These are phyloP conservation scores for Resseliella maxima DNA, from an alignment of 2,888 invertebrate species.

Conservation along the genomic window DNA sequence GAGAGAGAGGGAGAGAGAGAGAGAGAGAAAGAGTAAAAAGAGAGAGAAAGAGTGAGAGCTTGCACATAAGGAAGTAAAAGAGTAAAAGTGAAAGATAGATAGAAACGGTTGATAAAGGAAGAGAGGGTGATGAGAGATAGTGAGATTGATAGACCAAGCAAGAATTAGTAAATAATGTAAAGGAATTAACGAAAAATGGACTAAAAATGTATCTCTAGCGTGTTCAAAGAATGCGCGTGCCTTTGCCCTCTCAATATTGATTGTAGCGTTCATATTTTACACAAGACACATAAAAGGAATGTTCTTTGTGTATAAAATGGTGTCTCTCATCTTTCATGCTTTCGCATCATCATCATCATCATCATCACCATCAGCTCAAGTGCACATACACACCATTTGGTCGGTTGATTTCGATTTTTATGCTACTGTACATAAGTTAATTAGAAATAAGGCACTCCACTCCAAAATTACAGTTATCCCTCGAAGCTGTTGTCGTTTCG, in stretches of 20 bases:
- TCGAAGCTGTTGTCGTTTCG: constrained; percentile 30
- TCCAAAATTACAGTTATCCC: constrained; percentile 20
- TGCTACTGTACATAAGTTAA: constrained; percentile 41
- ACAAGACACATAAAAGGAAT: constrained; percentile 19
- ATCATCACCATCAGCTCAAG: not conserved
- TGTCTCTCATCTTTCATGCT: not conserved
- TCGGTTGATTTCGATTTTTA: constrained; percentile 48
- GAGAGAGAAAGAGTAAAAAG: not conserved
- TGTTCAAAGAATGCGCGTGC: not conserved
- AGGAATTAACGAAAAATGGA: constrained; percentile 7
- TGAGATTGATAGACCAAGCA: not conserved
- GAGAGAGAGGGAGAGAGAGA: too few relatives aligned
- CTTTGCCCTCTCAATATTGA: not conserved
- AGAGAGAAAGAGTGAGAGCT: not conserved
- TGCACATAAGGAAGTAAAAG: too few relatives aligned
- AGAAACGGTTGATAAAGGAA: not conserved
- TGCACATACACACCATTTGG: not conserved
- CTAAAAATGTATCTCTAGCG: constrained; percentile 10
- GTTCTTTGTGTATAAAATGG: constrained; percentile 16
- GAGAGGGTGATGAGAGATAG: not conserved
- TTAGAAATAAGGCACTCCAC: constrained; percentile 40
- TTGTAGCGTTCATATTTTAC: constrained; percentile 4
- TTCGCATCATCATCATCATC: not conserved
- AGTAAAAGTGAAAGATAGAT: too few relatives aligned
- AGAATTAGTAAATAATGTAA: constrained; percentile 10